Conservation (phyloP, 1,140 invertebrate species). For the Cryptotermes secundus region DNA sequence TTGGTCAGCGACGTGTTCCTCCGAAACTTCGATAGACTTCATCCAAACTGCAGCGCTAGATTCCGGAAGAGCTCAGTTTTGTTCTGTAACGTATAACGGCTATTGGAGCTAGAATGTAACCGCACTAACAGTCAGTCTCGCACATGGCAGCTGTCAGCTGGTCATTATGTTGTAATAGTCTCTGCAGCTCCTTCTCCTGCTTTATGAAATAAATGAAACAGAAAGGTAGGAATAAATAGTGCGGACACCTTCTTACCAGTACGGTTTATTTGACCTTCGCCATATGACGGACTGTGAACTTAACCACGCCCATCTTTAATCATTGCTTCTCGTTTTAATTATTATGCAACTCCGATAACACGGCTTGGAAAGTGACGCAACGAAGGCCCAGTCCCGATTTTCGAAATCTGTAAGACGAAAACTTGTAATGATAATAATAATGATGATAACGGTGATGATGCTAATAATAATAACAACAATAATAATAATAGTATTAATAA, state of each 20-base stretch:
- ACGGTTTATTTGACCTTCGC: neutral
- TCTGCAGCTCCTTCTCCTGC: neutral
- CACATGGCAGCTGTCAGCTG: neutral
- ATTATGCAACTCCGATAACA: neutral
- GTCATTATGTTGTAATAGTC: neutral
- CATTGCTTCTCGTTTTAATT: neutral
- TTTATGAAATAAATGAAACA: neutral
- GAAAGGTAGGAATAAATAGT: neutral
- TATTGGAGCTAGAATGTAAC: no score
- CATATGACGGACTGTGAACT: neutral
- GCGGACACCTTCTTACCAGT: neutral
- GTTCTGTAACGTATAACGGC: no score
- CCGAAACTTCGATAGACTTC: no score
- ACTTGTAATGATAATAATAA: neutral
- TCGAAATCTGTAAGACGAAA: neutral
- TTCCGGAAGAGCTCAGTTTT: no score
- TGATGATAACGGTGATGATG: no score
- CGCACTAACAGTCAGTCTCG: no score
- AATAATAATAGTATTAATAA: no score
- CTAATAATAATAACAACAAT: no score
- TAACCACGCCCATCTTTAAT: neutral
- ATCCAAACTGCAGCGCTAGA: no score
- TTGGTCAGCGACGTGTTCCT: no score
- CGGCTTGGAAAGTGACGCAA: neutral
- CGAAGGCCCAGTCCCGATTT: neutral